These are phyloP conservation scores for Ciconia maguari DNA, from an alignment of 2,113 vertebrate genomes.

Conservation along the genomic window DNA sequence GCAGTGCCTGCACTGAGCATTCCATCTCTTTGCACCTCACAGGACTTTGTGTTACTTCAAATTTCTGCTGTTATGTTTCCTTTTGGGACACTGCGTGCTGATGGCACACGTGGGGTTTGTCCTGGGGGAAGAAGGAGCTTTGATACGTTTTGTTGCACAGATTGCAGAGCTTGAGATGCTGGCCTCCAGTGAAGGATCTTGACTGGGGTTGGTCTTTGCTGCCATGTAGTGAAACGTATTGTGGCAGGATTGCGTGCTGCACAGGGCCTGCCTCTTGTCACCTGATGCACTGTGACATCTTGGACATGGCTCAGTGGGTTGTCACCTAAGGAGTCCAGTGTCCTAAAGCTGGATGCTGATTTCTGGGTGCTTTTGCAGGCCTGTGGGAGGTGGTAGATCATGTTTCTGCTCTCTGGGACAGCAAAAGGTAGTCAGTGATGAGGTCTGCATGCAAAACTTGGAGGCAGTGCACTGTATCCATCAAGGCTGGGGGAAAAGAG, in stretches of 20 bases:
- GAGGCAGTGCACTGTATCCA: background rate
- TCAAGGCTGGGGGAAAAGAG: background rate
- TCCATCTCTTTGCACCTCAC: background rate
- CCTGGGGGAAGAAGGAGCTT: background rate
- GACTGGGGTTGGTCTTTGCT: background rate
- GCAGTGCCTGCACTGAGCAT: background rate
- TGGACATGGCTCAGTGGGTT: background rate
- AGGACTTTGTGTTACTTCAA: background rate
- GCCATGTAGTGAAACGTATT: background rate
- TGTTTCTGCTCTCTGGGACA: background rate
- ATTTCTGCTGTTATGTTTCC: background rate
- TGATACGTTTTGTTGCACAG: background rate
- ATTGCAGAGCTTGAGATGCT: background rate
- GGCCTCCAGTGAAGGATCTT: background rate
- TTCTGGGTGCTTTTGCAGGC: background rate
- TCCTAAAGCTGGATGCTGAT: background rate
- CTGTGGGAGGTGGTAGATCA: background rate
- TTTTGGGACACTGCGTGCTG: background rate
- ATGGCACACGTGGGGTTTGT: rapidly evolving
- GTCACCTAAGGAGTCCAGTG: background rate
- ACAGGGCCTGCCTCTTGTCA: background rate
- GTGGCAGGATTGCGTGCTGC: background rate
- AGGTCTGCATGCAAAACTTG: background rate
- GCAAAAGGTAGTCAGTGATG: background rate
- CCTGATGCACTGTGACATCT: background rate